phyloP scores from a whole-genome alignment of 2,888 invertebrate genomes.

The Calameuta pallipes region DNA sequence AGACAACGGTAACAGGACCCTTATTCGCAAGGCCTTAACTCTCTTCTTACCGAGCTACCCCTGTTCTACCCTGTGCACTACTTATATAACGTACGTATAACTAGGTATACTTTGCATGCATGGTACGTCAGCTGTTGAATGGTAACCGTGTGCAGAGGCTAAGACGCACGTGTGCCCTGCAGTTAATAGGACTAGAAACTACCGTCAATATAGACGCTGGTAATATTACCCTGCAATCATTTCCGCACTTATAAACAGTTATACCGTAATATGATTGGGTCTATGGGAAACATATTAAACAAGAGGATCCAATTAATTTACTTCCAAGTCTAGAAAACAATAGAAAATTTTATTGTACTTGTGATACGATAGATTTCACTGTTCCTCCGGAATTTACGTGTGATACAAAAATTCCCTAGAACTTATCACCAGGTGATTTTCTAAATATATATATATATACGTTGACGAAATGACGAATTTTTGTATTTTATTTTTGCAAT shows the following conservation, averaged over 20 bases:
- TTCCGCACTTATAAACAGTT: not conserved
- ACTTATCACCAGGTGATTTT: not conserved
- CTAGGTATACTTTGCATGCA: conserved; percentile 4
- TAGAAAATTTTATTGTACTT: not conserved
- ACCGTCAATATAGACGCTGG: not conserved
- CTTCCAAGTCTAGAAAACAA: not conserved
- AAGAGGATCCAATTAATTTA: not conserved
- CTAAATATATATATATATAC: not conserved
- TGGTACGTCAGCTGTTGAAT: conserved; percentile 23
- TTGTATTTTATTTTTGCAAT: not conserved
- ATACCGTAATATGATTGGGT: not conserved
- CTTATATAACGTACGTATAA: conserved; percentile 2
- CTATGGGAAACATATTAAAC: not conserved
- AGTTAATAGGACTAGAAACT: conserved; percentile 14
- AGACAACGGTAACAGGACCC: conserved; percentile 42
- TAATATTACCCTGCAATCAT: not conserved
- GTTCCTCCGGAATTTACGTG: not conserved
- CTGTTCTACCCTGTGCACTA: conserved; percentile 1
- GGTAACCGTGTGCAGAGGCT: conserved; percentile 13
- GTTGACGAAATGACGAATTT: not conserved
- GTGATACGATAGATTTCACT: too few relatives aligned
- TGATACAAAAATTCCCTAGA: not conserved
- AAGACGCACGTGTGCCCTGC: conserved; percentile 11
- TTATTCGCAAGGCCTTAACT: conserved; percentile 35
- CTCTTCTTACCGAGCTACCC: conserved; percentile 1